Base-by-base conservation (phyloP, 1,140 invertebrate species). In the Magallana gigas region DNA sequence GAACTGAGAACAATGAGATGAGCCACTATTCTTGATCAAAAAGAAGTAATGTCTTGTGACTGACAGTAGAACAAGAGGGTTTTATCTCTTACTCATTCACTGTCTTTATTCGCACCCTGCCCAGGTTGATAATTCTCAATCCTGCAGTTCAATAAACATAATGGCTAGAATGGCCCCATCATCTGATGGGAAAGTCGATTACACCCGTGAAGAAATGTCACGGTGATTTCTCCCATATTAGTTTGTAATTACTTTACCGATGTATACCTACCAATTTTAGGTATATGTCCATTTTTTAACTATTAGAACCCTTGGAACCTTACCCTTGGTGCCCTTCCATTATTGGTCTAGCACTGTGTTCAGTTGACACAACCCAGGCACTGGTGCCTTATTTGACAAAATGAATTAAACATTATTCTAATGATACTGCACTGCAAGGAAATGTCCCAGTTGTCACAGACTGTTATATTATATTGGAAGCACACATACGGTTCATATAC, bases 201-300 rank as follows among this genome's bases (percentile, higher is more conserved):
- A 12, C 68, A 76, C 68, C 68, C 68, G 68, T 76, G 68, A 76
- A 76, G 18, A 76, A 76, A 76, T 76, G 68, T 76, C 68, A 36
- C 29, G 8, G 18, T 76, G 68, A 29, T 76, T 12, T 12, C 7
- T 29, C 36, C 68, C 18, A 36, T 11, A 29, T 23, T 18, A 76
- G 23, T 23, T 9, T 12, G 60, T 76, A 29, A 76, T 76, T 11
- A 76, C 68, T 76, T 76, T 29, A 36, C 60, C 60, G 14, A 64
- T 64, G 18, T 64, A 18, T 48, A 48, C 18, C 60, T 14, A n/a
- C 12, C 18, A 64, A 64, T 64, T 11, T 11, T 29, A 18, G 12
- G 18, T 11, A 8, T 76, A 76, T 76, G 68, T 36, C 68, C 5
- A 48, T 29, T 76, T 76, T 29, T 23, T 23, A 23, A 23, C 23